These are phyloP conservation scores for Polyodon spathula DNA, from an alignment of 2,113 vertebrate genomes.

Conservation along the genomic window DNA sequence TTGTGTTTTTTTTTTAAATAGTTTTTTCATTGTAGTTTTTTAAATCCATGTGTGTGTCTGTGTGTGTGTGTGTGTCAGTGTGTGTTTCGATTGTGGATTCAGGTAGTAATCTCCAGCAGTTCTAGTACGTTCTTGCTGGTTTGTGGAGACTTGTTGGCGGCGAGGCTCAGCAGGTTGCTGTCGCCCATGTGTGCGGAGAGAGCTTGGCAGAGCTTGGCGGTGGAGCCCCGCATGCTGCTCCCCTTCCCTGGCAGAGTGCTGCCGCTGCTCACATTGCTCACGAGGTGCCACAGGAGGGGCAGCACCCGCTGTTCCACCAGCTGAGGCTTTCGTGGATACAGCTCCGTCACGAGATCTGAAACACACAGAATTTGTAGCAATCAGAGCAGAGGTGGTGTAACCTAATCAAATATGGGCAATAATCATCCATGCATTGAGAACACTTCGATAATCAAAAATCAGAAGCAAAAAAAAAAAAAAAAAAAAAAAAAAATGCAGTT, in stretches of 20 bases:
- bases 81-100: constrained; percentile 4
- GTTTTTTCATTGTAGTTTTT: not conserved
- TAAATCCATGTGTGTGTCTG: not conserved
- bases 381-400: not conserved
- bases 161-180: constrained; percentile 49
- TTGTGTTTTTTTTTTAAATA: not conserved
- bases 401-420: not conserved
- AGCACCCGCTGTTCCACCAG: constrained; percentile 78
- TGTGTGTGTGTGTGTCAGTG: not conserved
- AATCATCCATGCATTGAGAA: not conserved
- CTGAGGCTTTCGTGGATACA: constrained; percentile 76
- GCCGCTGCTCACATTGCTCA: constrained; percentile 63
- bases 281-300: constrained; percentile 77
- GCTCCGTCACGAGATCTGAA: constrained; percentile 68
- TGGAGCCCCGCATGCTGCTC: constrained; percentile 63
- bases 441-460: too few relatives aligned
- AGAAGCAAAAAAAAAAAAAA: too few relatives aligned
- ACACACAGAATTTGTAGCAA: not conserved
- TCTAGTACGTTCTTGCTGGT: constrained; percentile 66
- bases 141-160: constrained; percentile 59
- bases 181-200: constrained; percentile 75
- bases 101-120: constrained; percentile 50
- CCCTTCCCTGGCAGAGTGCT: constrained; percentile 64
- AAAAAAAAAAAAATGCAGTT: too few relatives aligned
- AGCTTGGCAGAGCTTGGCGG: constrained; percentile 63